phyloP scores from a whole-genome alignment of 2,888 invertebrate genomes.

The Drosophila paracracens region DNA sequence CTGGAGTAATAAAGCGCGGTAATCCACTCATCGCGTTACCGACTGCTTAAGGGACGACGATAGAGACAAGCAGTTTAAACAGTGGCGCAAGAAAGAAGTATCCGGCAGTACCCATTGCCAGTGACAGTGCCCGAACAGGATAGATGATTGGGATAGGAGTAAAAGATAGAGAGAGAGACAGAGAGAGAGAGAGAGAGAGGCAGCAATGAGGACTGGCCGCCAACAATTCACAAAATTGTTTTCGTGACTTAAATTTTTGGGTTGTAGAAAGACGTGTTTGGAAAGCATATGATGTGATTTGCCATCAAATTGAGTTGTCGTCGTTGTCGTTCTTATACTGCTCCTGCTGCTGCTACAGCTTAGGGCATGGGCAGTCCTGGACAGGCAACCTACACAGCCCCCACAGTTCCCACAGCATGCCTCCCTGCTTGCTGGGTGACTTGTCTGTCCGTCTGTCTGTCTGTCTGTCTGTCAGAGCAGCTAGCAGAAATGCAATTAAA shows the following conservation, averaged over 20 bases:
- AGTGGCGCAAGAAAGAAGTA: neutral
- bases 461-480: slow-evolving; percentile 26
- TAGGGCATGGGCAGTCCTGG: slow-evolving; percentile 15
- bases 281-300: slow-evolving; percentile 85
- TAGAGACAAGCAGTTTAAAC: slow-evolving; percentile 40
- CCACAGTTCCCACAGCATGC: neutral
- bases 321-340: slow-evolving; percentile 35
- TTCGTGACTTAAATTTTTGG: slow-evolving; percentile 85
- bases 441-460: slow-evolving; percentile 6
- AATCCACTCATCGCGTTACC: slow-evolving; percentile 70
- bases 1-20: slow-evolving; percentile 62
- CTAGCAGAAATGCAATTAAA: slow-evolving; percentile 76
- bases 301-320: slow-evolving; percentile 83
- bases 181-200: neutral
- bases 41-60: slow-evolving; percentile 54
- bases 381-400: slow-evolving; percentile 7
- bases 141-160: slow-evolving; percentile 5
- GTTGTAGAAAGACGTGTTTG: slow-evolving; percentile 83
- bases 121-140: slow-evolving; percentile 8
- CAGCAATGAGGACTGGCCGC: slow-evolving; percentile 66
- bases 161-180: neutral
- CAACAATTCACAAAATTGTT: slow-evolving; percentile 85
- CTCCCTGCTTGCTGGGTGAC: slow-evolving; percentile 4
- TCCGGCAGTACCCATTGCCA: slow-evolving; percentile 8
- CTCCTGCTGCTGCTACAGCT: slow-evolving; percentile 11